Evolutionary conservation across 2,797 vertebrate genomes (phyloP), one percentile per base, ranked within the genome.

Genomic region (Notoglanidium macrostoma): DNA sequence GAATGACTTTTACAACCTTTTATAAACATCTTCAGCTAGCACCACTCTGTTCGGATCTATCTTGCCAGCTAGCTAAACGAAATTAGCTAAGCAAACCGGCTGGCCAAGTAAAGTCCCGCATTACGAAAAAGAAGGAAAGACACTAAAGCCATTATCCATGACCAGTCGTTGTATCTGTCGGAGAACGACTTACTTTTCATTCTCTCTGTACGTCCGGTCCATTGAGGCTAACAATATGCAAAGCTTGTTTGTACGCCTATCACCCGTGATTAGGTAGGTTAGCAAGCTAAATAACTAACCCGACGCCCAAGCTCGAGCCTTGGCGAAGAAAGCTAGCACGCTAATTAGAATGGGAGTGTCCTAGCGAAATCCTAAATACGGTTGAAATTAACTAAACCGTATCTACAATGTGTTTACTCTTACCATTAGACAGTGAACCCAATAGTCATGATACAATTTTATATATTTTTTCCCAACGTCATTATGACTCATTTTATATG

Each of bases 261-360:
- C 44, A 32, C 1, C 63, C n/a, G 15, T 21, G 54, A 68, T 32
- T 11, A 19, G 19, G 10, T 4, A 21, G 32, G 9, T 59, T 59
- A 65, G 26, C 80, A 7, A 35, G 61, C 80, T 83, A 32, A 11
- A 44, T 3, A 63, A 9, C 67, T 21, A 80, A 44, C 57, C 78
- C 4, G 65, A 40, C 12, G 84, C 72, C 72, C 21, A 7, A 63
- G 35, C 70, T 14, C 81, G 44, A 65, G 46, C 61, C 40, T 54
- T 59, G 10, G 11, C 44, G 7, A 46, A 68, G 44, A 40, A 59
- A 85, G 80, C 80, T 54, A 74, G 29, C 40, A 76, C 5, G 86
- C 79, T 85, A 59, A 68, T 63, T 81, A 78, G 78, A 61, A 82
- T 85, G 86, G 77, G 78, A 89, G 88, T 86, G 87, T 73, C 83